phyloP scores from a whole-genome alignment of 1,140 invertebrate species.

The Sminthurinus signatus region DNA sequence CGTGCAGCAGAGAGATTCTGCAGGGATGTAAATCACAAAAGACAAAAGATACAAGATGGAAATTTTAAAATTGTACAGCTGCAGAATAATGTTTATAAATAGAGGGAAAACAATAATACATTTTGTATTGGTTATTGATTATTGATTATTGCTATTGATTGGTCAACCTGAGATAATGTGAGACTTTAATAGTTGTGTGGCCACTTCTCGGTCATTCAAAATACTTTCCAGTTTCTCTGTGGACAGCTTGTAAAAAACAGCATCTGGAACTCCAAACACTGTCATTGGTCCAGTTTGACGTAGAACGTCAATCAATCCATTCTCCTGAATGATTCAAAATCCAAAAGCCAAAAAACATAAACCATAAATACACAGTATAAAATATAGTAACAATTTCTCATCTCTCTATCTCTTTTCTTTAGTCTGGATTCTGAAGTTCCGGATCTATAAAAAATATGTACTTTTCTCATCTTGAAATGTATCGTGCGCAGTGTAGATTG shows the following conservation, averaged over 20 bases:
- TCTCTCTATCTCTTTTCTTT: too few relatives aligned
- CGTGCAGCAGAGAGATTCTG: conserved; percentile 56
- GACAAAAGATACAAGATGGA: too few relatives aligned
- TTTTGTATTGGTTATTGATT: conserved; percentile 7
- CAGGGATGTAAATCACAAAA: conserved; percentile 26
- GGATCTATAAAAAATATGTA: too few relatives aligned
- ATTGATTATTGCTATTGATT: too few relatives aligned
- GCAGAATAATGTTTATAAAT: too few relatives aligned
- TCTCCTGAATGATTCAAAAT: neutral
- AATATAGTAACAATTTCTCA: too few relatives aligned
- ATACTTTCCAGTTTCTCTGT: conserved; percentile 47
- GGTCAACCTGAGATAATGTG: conserved; percentile 50
- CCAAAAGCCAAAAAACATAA: too few relatives aligned
- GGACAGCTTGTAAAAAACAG: conserved; percentile 47
- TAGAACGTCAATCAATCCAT: neutral
- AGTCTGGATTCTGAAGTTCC: too few relatives aligned
- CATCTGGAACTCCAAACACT: conserved; percentile 48
- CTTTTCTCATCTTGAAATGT: too few relatives aligned
- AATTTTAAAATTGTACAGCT: too few relatives aligned
- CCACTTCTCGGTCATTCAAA: conserved; percentile 47
- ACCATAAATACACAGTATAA: too few relatives aligned
- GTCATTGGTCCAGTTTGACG: conserved; percentile 45
- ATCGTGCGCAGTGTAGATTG: too few relatives aligned
- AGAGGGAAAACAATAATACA: neutral
- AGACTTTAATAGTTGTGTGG: conserved; percentile 47